Base-by-base conservation (phyloP, 2,888 invertebrate genomes). In the Lasioglossum zephyrum region DNA sequence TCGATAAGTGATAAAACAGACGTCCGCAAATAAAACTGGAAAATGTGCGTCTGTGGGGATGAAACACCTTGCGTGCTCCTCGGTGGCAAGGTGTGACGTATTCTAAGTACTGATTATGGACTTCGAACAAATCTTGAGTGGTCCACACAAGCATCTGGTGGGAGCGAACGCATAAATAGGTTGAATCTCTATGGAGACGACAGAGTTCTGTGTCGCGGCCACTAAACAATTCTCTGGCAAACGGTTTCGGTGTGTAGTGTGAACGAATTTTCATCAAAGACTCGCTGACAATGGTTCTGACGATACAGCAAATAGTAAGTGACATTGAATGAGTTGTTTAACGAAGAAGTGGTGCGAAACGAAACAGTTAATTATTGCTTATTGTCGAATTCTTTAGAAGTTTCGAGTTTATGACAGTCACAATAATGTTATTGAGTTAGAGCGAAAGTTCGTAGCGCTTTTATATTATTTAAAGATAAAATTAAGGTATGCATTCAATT, bases 71-170 rank as follows among this genome's bases (percentile, higher is more conserved):
- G 31, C 22, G n/a, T n/a, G 13, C 9, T 13, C 49, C 4, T 39
- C 36, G 49, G 77, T 39, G 57, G 1, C n/a, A 41, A 84, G 39
- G 13, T 44, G 39, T 77, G 39, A 79, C 73, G 77, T 72, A 73
- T 75, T 70, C 39, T 73, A 79, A 69, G 47, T 39, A 85, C 69
- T 77, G 4, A 9, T 80, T 66, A 77, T 78, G 82, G 74, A 80
- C 80, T 82, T 83, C 77, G 81, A 69, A 77, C 79, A 85, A 87
- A 74, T 84, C 79, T 87, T 84, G 76, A 76, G 49, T 73, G 87
- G 78, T 80, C 75, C 79, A 79, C 13, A 31, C 44, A 18, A 22
- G 53, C 36, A 76, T 73, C 70, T 82, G 87, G 87, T 85, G 84
- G 87, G 87, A 76, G 84, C n/a, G 16, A 47, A 13, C 47, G 70